A percentile compares a stretch with the other conserved stretches of the same genome.
phyloP scores from a whole-genome alignment of 2,888 invertebrate species.

The Cantharis flavilabris region DNA sequence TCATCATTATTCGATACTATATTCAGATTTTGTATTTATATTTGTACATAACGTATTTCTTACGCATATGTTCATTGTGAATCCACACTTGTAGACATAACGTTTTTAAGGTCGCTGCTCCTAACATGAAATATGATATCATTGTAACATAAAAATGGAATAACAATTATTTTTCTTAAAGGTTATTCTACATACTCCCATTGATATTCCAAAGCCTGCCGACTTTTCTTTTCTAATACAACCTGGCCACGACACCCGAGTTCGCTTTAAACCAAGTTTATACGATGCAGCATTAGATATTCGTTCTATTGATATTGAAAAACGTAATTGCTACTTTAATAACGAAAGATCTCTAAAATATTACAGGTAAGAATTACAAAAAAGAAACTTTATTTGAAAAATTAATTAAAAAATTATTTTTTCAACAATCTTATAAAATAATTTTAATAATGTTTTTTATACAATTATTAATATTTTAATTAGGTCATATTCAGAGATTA shows the following conservation, averaged over 20 bases:
- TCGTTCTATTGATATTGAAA: constrained; percentile 62
- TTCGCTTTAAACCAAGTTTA: constrained; percentile 71
- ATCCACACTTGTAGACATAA: too few species aligned
- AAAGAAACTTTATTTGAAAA: too few species aligned
- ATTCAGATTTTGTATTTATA: too few species aligned
- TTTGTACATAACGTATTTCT: too few species aligned
- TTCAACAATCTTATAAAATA: too few species aligned
- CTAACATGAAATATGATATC: too few species aligned
- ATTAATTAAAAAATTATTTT: too few species aligned
- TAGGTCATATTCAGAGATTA: constrained; percentile 4
- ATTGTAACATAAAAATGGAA: too few species aligned
- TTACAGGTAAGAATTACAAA: constrained; percentile 54
- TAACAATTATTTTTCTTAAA: constrained; percentile 40
- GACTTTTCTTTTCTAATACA: constrained; percentile 74
- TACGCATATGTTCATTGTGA: too few species aligned
- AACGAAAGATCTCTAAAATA: constrained; percentile 72
- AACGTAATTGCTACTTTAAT: constrained; percentile 75
- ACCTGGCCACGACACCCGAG: constrained; percentile 72
- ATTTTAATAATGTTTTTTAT: too few species aligned
- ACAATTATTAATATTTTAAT: background rate
- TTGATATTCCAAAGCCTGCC: constrained; percentile 78
- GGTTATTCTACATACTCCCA: constrained; percentile 79
- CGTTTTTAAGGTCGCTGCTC: too few species aligned
- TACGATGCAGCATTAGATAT: constrained; percentile 65
- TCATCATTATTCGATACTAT: too few species aligned